Base-by-base conservation (phyloP, 2,797 vertebrate genomes). In the Pteronotus mesoamericanus region DNA sequence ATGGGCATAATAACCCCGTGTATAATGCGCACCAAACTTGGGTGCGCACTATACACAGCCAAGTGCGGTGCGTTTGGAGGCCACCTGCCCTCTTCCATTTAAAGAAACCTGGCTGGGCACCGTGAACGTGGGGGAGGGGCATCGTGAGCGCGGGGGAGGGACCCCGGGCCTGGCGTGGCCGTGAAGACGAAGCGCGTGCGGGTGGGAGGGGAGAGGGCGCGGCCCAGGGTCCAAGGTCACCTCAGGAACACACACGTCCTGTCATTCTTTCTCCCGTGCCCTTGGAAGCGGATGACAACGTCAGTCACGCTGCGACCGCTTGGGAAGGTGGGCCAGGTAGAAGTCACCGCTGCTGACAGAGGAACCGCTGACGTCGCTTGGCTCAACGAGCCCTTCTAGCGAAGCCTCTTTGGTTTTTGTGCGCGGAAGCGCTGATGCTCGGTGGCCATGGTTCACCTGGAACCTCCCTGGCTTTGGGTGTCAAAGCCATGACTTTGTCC, bases 141-240 rank as follows among this genome's bases (percentile, higher is more conserved):
- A 77, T 89, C 83, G 94, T 83, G 75, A 97, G 96, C 87, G 97
- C 97, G 94, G 97, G 93, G 94, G 61, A 57, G 91, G 55, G 90
- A 87, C 39, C 87, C 66, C 61, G 94, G 42, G 34, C 53, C 79
- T 57, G 21, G 26, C 66, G n/a, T 11, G 12, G 34, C 87, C 91
- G 66, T 93, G 80, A 93, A 96, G 82, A 94, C 96, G 97, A 98
- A 97, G 96, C 89, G 89, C 39, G 69, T 72, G 77, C 92, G 89
- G 92, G 78, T 78, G 96, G 92, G 96, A 95, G n/a, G n/a, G n/a
- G 86, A 96, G 91, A 77, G 75, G 96, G 87, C 94, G 51, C 57
- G 79, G 90, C 92, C 91, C 94, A 94, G 87, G 92, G 57, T 89
- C 94, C 93, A 87, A 96, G 97, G 96, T 96, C 95, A 89, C 96